These are phyloP conservation scores for Synanthedon myopaeformis DNA, from an alignment of 2,888 invertebrate species.

Conservation along the genomic window DNA sequence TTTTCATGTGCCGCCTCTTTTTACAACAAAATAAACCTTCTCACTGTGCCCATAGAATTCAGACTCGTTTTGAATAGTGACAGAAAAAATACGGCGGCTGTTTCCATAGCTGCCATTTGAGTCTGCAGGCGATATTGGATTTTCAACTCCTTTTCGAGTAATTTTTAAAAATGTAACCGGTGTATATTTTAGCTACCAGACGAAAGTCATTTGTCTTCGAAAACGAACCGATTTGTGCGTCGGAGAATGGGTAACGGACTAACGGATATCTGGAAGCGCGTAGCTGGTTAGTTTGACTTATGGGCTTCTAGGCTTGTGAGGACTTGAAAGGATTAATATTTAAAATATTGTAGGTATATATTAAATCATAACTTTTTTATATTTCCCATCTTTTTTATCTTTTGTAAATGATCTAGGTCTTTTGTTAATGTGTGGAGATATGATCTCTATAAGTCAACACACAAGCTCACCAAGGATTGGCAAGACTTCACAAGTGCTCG, in stretches of 20 bases:
- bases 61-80: slow-evolving; percentile 10
- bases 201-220: slow-evolving; percentile 61
- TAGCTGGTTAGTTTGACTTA: slow-evolving; percentile 48
- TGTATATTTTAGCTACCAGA: slow-evolving; percentile 42
- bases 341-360: too few relatives aligned
- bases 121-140: slow-evolving; percentile 38
- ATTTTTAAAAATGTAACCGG: slow-evolving; percentile 55
- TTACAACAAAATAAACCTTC: background rate
- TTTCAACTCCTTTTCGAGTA: slow-evolving; percentile 47
- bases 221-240: slow-evolving; percentile 68
- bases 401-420: too few relatives aligned
- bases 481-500: too few relatives aligned
- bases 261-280: slow-evolving; percentile 59
- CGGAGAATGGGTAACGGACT: slow-evolving; percentile 61
- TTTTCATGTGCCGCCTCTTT: slow-evolving; percentile 19
- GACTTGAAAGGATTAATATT: slow-evolving; percentile 8
- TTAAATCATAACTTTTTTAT: too few relatives aligned
- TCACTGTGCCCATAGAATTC: slow-evolving; percentile 7
- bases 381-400: too few relatives aligned
- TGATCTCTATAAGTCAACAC: too few relatives aligned
- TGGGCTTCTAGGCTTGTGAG: slow-evolving; percentile 43
- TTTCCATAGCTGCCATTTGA: slow-evolving; percentile 14
- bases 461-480: too few relatives aligned
- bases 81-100: slow-evolving; percentile 27
- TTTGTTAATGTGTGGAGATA: too few relatives aligned